Evolutionary conservation across 2,888 invertebrate species (phyloP).

Genomic region (Mesoligia furuncula): DNA sequence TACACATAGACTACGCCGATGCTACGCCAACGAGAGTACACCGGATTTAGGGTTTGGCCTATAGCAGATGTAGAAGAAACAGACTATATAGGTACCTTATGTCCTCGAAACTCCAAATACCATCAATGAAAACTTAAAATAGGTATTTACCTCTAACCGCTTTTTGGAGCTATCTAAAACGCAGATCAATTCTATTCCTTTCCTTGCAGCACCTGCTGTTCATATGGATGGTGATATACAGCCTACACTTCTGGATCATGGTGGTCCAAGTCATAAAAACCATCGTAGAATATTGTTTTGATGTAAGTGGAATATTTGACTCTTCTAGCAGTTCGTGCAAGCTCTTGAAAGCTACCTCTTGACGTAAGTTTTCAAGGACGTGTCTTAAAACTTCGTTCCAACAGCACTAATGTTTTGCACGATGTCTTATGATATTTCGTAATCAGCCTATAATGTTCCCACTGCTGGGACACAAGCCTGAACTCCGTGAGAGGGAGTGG

Average conservation of each 20-base stretch:
- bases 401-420: not conserved
- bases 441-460: not conserved
- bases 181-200: not conserved
- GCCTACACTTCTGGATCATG: conserved; percentile 84
- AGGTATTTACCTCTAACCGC: not conserved
- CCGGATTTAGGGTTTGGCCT: not conserved
- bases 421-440: not conserved
- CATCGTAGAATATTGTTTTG: conserved; percentile 79
- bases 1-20: not conserved
- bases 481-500: not conserved
- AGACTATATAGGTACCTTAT: not conserved
- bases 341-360: not conserved
- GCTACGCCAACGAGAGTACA: not conserved
- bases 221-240: conserved; percentile 87
- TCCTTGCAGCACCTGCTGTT: conserved; percentile 82
- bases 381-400: not conserved
- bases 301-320: conserved; percentile 71
- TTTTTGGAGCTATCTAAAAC: not conserved
- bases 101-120: not conserved
- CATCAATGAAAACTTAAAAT: not conserved
- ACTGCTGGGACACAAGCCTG: not conserved
- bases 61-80: not conserved
- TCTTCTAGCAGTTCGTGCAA: not conserved
- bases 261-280: conserved; percentile 79
- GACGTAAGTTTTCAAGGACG: not conserved